These are phyloP conservation scores for Amazona ochrocephala DNA, from an alignment of 2,797 vertebrate species.

Conservation along the genomic window DNA sequence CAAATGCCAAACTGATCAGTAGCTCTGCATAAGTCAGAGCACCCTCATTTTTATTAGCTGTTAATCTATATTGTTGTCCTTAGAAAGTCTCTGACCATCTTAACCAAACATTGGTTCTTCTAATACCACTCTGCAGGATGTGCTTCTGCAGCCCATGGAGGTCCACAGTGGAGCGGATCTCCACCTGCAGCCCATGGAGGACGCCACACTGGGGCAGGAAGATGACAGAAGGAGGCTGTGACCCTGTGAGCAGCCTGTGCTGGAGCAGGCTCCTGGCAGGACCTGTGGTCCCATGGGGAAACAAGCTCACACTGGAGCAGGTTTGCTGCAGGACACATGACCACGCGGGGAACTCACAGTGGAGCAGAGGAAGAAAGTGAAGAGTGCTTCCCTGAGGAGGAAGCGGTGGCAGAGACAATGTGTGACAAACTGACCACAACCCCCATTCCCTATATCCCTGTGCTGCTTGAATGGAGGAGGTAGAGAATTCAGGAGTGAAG, in stretches of 20 bases:
- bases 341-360: not conserved
- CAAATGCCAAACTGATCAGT: not conserved
- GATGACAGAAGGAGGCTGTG: not conserved
- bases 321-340: not conserved
- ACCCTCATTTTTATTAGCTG: not conserved
- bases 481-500: not conserved
- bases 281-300: not conserved
- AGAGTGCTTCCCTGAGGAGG: not conserved
- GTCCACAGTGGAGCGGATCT: not conserved
- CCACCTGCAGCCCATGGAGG: no score
- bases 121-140: not conserved
- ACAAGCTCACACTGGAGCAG: rapidly evolving
- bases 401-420: no score
- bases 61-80: not conserved
- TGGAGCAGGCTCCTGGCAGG: not conserved
- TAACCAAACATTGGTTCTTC: not conserved
- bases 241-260: not conserved
- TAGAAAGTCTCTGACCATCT: not conserved
- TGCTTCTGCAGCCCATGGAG: not conserved
- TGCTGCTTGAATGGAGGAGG: not conserved
- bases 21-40: not conserved
- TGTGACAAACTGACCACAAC: not conserved
- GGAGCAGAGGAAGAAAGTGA: not conserved
- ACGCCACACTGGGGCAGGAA: rapidly evolving
- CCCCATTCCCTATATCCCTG: not conserved